phyloP scores from a whole-genome alignment of 2,113 vertebrate species.

The Nesogale talazaci region DNA sequence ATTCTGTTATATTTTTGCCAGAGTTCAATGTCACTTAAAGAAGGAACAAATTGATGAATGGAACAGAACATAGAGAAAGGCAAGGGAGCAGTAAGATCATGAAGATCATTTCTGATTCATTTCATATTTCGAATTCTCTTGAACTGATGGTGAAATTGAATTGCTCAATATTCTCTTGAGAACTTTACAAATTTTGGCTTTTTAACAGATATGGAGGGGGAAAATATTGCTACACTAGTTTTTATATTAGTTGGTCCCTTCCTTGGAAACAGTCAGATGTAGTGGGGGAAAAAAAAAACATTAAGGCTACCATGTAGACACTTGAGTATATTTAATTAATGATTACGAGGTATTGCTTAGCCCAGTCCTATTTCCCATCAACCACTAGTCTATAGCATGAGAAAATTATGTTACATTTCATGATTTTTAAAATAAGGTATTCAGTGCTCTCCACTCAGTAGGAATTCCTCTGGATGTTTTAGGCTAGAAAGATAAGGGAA shows the following conservation, averaged over 20 bases:
- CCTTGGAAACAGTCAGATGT: neutral
- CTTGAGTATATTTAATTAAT: neutral
- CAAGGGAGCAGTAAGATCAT: neutral
- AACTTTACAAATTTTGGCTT: neutral
- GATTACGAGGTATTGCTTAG: neutral
- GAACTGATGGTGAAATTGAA: neutral
- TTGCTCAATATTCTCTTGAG: neutral
- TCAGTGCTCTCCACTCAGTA: too few species aligned
- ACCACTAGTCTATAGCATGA: neutral
- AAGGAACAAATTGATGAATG: neutral
- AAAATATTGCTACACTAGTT: neutral
- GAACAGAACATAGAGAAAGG: neutral
- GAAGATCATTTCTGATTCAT: neutral
- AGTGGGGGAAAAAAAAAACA: neutral
- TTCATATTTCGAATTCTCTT: slow-evolving; percentile 14
- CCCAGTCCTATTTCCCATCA: neutral
- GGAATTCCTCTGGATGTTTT: too few species aligned
- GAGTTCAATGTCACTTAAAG: neutral
- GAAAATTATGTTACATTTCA: too few species aligned
- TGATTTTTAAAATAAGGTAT: too few species aligned
- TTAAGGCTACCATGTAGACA: neutral
- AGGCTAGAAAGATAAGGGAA: too few species aligned
- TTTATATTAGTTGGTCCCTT: neutral
- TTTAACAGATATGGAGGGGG: neutral
- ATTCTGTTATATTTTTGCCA: neutral